These are phyloP conservation scores for Halcyon leucocephala DNA, from an alignment of 2,797 vertebrate genomes.

Conservation along the genomic window DNA sequence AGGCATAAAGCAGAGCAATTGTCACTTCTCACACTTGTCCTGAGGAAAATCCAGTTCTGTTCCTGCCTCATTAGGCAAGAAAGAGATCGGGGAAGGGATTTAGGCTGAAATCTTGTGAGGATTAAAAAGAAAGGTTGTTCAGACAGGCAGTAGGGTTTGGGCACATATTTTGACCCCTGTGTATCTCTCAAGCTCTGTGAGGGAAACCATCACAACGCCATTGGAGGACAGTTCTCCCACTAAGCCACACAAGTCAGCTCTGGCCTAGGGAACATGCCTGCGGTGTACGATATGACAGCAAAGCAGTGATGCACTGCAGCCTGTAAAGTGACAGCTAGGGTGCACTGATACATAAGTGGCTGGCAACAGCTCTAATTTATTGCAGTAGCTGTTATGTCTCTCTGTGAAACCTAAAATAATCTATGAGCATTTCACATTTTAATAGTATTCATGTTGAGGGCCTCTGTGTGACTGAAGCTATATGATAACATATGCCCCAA, in stretches of 20 bases:
- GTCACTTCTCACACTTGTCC: background rate
- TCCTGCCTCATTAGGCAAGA: accelerated
- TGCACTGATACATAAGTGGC: constrained; percentile 64
- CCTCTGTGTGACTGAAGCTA: constrained; percentile 56
- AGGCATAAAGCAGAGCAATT: accelerated
- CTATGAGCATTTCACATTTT: constrained; percentile 46
- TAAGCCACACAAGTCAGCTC: accelerated
- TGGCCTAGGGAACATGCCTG: background rate
- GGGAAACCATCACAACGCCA: accelerated
- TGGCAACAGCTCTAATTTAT: constrained; percentile 62
- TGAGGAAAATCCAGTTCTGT: background rate
- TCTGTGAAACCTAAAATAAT: constrained; percentile 67
- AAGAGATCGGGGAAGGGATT: background rate
- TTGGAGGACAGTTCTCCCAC: background rate
- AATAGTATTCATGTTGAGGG: constrained; percentile 58
- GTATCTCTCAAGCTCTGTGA: accelerated
- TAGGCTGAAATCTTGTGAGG: background rate
- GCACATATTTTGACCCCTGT: background rate
- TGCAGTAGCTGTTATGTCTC: constrained; percentile 27
- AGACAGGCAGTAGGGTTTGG: background rate
- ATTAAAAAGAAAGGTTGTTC: background rate
- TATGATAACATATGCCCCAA: constrained; percentile 52
- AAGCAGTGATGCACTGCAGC: constrained; percentile 16
- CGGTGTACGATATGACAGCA: accelerated
- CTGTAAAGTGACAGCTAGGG: constrained; percentile 55